A percentile compares a stretch with the other conserved stretches of the same genome.
Evolutionary conservation across 2,797 vertebrate species (phyloP).

Genomic region (Varecia variegata): DNA sequence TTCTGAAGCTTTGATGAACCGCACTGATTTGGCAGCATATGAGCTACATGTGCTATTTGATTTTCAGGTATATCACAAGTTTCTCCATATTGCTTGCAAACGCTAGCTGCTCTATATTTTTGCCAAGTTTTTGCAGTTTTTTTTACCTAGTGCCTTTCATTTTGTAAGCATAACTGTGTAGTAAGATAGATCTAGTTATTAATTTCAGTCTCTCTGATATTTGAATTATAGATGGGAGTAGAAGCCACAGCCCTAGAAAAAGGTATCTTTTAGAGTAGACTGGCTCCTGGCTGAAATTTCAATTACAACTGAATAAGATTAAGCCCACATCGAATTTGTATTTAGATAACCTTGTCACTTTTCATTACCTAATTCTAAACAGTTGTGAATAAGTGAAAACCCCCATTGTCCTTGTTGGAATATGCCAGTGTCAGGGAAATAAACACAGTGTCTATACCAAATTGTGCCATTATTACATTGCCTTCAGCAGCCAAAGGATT

Average conservation of each 20-base stretch:
- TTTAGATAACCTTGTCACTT: conserved; percentile 68
- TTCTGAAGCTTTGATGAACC: background rate
- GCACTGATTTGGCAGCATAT: background rate
- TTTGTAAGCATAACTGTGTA: background rate
- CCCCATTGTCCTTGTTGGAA: background rate
- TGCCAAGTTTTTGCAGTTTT: background rate
- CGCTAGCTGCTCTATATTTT: background rate
- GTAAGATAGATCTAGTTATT: background rate
- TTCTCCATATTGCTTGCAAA: background rate
- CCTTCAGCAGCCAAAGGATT: background rate
- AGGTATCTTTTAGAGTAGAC: background rate
- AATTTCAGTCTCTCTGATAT: conserved; percentile 12
- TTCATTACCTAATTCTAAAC: conserved; percentile 58
- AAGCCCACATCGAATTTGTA: conserved; percentile 56
- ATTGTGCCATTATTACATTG: background rate
- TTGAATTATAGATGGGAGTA: background rate
- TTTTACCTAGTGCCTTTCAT: background rate
- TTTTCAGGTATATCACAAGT: background rate
- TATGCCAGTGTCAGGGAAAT: background rate
- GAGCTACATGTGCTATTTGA: background rate
- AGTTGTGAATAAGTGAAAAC: conserved; percentile 33
- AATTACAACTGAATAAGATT: conserved; percentile 63
- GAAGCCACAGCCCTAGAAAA: background rate
- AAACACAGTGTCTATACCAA: background rate
- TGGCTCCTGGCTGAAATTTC: conserved; percentile 46